A percentile compares a stretch with the other conserved stretches of the same genome.
phyloP scores from a whole-genome alignment of 2,888 invertebrate species.

The Penaeus monodon region DNA sequence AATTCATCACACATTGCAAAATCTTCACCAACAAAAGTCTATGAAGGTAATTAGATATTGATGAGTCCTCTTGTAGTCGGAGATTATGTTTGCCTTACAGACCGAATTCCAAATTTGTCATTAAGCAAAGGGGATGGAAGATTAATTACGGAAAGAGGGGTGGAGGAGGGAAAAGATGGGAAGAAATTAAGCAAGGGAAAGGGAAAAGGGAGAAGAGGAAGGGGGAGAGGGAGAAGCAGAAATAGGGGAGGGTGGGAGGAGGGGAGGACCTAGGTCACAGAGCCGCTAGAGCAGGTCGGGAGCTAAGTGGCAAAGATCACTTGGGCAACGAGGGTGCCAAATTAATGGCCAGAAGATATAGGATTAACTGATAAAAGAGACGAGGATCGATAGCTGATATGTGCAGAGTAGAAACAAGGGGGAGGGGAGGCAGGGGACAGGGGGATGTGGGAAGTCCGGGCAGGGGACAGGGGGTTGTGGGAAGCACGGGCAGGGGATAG shows the following conservation, averaged over 20 bases:
- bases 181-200: background rate
- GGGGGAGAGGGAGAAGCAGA: background rate
- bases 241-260: background rate
- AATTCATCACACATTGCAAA: too few species aligned
- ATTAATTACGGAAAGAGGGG: too few species aligned
- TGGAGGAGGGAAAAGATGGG: too few species aligned
- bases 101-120: too few species aligned
- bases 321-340: background rate
- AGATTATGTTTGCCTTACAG: too few species aligned
- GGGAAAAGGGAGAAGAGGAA: background rate
- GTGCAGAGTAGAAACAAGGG: background rate
- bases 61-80: too few species aligned
- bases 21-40: too few species aligned
- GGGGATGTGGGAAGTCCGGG: background rate
- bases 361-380: background rate
- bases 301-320: background rate
- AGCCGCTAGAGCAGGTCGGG: too few species aligned
- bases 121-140: too few species aligned
- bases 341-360: background rate
- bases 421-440: background rate
- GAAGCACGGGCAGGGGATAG: background rate
- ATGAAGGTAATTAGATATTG: too few species aligned
- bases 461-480: background rate
- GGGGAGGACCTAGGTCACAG: background rate
- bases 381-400: background rate